Evolutionary conservation across 2,113 vertebrate species (phyloP), one percentile per base, ranked within the genome.

Genomic region (Anolis carolinensis): DNA sequence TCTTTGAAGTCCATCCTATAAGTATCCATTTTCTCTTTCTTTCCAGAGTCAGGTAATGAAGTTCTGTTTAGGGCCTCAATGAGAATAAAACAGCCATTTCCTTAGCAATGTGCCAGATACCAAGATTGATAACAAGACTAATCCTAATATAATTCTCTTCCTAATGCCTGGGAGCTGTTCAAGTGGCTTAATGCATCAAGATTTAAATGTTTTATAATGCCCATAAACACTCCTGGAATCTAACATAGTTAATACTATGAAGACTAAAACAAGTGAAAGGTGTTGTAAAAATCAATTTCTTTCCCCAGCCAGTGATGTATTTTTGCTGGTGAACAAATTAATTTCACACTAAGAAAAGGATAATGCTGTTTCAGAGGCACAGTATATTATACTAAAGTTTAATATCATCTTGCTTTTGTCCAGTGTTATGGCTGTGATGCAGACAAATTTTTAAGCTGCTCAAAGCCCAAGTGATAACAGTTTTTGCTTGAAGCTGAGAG

Each of bases 151-250:
- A 96, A 96, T 95, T 92, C 90, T 93, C 89, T 92, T 93, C 90
- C 92, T 93, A 95, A 95, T 93, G 93, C 86, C 94, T 84, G 84
- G 92, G 94, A 96, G 73, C 73, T 91, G 91, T 86, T 93, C 92
- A 94, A 95, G 91, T 79, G 84, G 90, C 92, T 94, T 90, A 89
- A 95, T 93, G 90, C 91, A 95, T 95, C 94, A 95, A 93, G 88
- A 94, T 92, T 94, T 94, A 95, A 96, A 95, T 6, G 32, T 94
- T 96, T 96, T 94, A 93, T 94, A 95, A 95, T 91, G 87, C 92
- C 90, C 75, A 95, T 94, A 95, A 96, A 96, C 94, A 95, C 87
- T 93, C 89, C 52, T 50, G 92, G 89, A 89, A 91, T 84, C 91
- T 95, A 87, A 82, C 39, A 71, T 32, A 55, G 62, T 68, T 87